Evolutionary conservation across 2,888 invertebrate species (phyloP), one percentile per base, ranked within the genome.

Genomic region (Crioceris asparagi): DNA sequence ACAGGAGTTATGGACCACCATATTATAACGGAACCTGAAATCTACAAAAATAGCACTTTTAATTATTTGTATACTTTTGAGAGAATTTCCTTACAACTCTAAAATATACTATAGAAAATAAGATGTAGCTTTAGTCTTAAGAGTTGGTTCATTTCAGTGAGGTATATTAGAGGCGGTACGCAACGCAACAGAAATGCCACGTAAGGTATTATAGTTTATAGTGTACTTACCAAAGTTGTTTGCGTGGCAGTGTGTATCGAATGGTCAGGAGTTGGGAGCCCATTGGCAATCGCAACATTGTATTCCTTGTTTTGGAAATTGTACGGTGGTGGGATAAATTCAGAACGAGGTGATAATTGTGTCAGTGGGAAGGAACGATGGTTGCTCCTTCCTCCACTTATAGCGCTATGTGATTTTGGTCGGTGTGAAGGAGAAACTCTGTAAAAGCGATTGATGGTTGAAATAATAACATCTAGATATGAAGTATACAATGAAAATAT

Each of bases 391-490:
- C 56, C 56, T 36, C 46, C 60, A 41, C 53, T 58, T n/a, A n/a
- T n/a, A n/a, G n/a, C n/a, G 40, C 43, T 60, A 61, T 66, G 73
- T 55, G 74, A 70, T 61, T 77, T 79, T 39, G 73, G 70, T 47
- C 77, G 74, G 64, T 79, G 79, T 40, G 74, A 71, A 37, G 82
- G 80, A 36, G 81, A 81, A 49, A 80, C 80, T 64, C 81, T 82
- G 69, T 36, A 61, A 61, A 49, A 49, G 38, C n/a, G 39, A 35
- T 38, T 30, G 19, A 37, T 25, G 6, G 6, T 21, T 6, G 11
- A 7, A 19, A 26, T 32, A 32, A 26, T 32, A 5, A 31, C n/a
- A n/a, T n/a, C n/a, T n/a, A n/a, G n/a, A n/a, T n/a, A n/a, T n/a
- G n/a, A n/a, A n/a, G n/a, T n/a, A n/a, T n/a, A n/a, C n/a, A n/a